Evolutionary conservation across 1,140 invertebrate genomes (phyloP).

Genomic region (Temnothorax curvispinosus): DNA sequence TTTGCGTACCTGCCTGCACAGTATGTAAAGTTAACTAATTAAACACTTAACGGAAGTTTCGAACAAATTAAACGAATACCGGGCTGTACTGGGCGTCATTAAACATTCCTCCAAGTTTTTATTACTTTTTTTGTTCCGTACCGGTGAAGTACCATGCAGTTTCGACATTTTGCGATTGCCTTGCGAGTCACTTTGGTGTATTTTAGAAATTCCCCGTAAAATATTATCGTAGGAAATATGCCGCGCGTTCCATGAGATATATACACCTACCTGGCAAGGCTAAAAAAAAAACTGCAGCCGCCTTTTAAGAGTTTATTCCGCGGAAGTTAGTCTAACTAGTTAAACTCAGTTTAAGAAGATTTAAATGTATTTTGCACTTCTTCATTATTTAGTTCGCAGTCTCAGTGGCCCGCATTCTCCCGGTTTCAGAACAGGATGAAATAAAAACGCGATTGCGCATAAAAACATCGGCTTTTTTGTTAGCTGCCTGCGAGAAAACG

Average conservation of each 20-base stretch:
- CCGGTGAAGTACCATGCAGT: constrained; percentile 12
- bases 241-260: constrained; percentile 22
- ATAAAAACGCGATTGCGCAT: constrained; percentile 35
- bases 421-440: neutral
- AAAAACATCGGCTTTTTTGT: constrained; percentile 28
- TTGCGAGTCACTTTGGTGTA: constrained; percentile 14
- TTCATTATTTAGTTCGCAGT: constrained; percentile 46
- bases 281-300: neutral
- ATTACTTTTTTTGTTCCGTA: constrained; percentile 59
- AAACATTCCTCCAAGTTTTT: constrained; percentile 75
- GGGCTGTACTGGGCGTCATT: constrained; percentile 64
- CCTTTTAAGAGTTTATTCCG: constrained; percentile 37
- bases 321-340: constrained; percentile 51
- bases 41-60: constrained; percentile 81
- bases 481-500: constrained; percentile 12
- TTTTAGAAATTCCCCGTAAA: constrained; percentile 52
- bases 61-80: constrained; percentile 81
- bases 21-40: constrained; percentile 82
- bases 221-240: constrained; percentile 53
- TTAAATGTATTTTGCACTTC: constrained; percentile 57
- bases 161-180: constrained; percentile 43
- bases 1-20: constrained; percentile 75
- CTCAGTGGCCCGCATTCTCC: constrained; percentile 5
- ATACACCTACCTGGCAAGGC: constrained; percentile 6
- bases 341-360: constrained; percentile 65